phyloP scores from a whole-genome alignment of 2,888 invertebrate species.

The Galerucella pusilla region DNA sequence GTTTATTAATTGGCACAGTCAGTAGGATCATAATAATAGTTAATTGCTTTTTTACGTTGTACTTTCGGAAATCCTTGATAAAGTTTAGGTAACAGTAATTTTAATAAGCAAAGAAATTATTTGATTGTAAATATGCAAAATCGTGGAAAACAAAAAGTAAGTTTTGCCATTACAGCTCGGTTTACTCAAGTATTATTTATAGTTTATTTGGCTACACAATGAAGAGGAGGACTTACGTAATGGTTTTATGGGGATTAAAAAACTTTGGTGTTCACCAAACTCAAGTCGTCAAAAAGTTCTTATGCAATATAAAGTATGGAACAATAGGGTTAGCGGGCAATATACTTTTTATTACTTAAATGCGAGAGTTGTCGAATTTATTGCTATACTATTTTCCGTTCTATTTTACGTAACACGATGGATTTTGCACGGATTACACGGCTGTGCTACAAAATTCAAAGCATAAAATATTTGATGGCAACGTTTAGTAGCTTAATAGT shows the following conservation, averaged over 20 bases:
- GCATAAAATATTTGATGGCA: no score
- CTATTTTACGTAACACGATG: neutral
- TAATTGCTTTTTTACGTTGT: no score
- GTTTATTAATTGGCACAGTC: neutral
- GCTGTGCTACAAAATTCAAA: neutral
- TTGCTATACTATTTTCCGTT: neutral
- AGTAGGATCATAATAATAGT: neutral
- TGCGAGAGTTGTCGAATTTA: neutral
- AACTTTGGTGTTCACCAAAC: neutral
- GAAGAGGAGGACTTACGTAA: neutral
- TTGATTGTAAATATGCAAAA: neutral
- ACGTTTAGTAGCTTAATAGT: no score
- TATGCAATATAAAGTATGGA: neutral
- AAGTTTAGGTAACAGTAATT: no score
- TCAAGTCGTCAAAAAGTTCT: slow-evolving; percentile 2
- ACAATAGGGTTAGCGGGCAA: neutral
- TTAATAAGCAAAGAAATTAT: no score
- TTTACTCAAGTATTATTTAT: neutral
- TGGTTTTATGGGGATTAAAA: slow-evolving; percentile 1
- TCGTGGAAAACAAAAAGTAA: neutral
- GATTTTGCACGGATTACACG: neutral
- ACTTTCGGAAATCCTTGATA: no score
- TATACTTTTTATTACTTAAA: slow-evolving; percentile 4
- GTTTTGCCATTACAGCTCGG: neutral
- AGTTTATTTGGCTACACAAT: neutral